Base-by-base conservation (phyloP, 2,888 invertebrate species). In the Rotaria socialis region DNA sequence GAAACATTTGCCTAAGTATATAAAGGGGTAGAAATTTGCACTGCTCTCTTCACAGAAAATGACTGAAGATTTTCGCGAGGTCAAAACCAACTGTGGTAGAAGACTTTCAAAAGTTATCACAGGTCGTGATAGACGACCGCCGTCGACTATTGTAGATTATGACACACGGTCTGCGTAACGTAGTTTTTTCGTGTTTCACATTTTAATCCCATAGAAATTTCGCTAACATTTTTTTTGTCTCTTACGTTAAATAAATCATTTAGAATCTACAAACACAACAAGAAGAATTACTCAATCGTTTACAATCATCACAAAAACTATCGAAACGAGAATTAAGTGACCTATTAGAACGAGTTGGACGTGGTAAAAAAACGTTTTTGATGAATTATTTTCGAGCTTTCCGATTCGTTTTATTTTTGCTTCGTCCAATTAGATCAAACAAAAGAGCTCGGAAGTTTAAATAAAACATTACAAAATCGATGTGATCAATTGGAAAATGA, bases 391-490 rank as follows among this genome's bases (percentile, higher is more conserved):
- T n/a, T 60, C 10, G 2, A 14, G 1, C 11, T 60, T 27, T 11
- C 19, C 75, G 1, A 43, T 80, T 80, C 16, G 6, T 47, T 43
- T 11, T 47, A 8, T 43, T 24, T 80, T 14, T 47, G 19, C 35
- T 35, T 35, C 35, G 1, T 35, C 35, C 35, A 35, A 47, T 47
- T n/a, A 80, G 80, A 80, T 47, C 80, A 80, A 80, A 80, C 47
- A n/a, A 43, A 47, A 47, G 47, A 80, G 47, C 43, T 80, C 0
- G 80, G 47, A 24, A 47, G 47, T 47, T 80, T 80, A 47, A 80
- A 80, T 80, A 47, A 80, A 80, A 80, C 80, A 80, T 47, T 80
- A n/a, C 80, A 80, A 80, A 80, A n/a, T 43, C 80, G 80, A n/a
- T 80, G 80, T 80, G 47, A 47, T 47, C 80, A 80, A 80, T 47